Conservation (phyloP, 2,113 vertebrate genomes). For the Oreochromis aureus region DNA sequence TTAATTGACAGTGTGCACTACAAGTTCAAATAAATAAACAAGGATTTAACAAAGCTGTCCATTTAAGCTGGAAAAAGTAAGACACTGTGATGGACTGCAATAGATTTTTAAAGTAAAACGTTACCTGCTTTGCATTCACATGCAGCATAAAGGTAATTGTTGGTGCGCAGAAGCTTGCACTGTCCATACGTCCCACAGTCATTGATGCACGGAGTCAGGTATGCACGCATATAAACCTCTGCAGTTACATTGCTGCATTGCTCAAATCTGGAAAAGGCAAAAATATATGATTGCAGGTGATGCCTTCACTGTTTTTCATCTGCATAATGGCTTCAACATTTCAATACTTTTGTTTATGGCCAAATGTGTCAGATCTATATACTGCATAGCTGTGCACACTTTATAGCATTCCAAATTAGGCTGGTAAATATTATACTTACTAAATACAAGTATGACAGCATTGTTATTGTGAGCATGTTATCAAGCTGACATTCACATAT, state of each 20-base stretch:
- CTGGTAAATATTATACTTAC: not conserved
- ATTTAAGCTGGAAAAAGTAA: not conserved
- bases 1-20: not conserved
- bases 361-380: not conserved
- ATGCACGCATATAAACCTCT: conserved; percentile 89
- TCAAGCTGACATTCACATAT: not conserved
- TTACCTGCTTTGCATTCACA: conserved; percentile 99
- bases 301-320: not conserved
- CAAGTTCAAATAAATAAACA: not conserved
- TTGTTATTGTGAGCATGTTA: not conserved
- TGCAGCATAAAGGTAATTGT: conserved; percentile 95
- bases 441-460: not conserved
- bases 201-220: conserved; percentile 93
- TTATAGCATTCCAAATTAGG: not conserved
- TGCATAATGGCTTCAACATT: not conserved
- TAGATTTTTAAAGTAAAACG: not conserved
- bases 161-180: conserved; percentile 96
- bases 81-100: not conserved
- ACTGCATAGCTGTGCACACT: not conserved
- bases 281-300: not conserved
- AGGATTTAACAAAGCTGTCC: not conserved
- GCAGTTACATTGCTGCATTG: conserved; percentile 83
- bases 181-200: conserved; percentile 96
- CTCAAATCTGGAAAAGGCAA: conserved; percentile 73
- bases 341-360: not conserved